Percentiles rank a stretch among this genome's conserved stretches.
Conservation (phyloP, 2,113 vertebrate genomes). For the Brevimyrus niger region DNA sequence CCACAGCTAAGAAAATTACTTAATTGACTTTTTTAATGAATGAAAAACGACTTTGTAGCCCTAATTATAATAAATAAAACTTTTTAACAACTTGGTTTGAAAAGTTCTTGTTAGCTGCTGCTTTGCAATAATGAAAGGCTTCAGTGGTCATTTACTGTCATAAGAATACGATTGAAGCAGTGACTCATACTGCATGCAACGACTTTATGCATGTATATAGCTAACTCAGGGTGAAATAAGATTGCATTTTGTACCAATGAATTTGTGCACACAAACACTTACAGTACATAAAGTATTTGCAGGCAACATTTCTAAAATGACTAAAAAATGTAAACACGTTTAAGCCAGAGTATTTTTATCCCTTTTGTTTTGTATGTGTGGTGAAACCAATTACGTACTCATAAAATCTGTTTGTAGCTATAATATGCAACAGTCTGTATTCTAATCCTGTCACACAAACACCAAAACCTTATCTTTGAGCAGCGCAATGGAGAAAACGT, state of each 20-base stretch:
- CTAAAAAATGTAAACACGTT: neutral
- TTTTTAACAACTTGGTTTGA: neutral
- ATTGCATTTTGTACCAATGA: neutral
- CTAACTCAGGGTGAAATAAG: neutral
- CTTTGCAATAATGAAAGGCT: neutral
- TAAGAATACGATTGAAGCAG: neutral
- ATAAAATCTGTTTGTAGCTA: neutral
- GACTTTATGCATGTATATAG: neutral
- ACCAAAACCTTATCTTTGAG: neutral
- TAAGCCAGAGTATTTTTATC: neutral
- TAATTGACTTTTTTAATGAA: slow-evolving; percentile 31
- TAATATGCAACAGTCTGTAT: neutral
- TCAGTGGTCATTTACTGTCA: neutral
- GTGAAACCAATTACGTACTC: neutral
- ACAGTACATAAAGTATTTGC: neutral
- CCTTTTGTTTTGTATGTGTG: neutral
- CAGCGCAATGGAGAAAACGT: neutral
- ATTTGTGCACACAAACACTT: neutral
- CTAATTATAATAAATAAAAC: slow-evolving; percentile 38
- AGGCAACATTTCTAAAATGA: neutral
- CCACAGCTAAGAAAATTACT: slow-evolving; percentile 10
- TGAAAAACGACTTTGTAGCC: slow-evolving; percentile 42
- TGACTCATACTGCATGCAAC: neutral
- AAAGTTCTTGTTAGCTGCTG: neutral
- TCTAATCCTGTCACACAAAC: neutral